phyloP scores from a whole-genome alignment of 2,113 vertebrate species.

The Sander lucioperca region DNA sequence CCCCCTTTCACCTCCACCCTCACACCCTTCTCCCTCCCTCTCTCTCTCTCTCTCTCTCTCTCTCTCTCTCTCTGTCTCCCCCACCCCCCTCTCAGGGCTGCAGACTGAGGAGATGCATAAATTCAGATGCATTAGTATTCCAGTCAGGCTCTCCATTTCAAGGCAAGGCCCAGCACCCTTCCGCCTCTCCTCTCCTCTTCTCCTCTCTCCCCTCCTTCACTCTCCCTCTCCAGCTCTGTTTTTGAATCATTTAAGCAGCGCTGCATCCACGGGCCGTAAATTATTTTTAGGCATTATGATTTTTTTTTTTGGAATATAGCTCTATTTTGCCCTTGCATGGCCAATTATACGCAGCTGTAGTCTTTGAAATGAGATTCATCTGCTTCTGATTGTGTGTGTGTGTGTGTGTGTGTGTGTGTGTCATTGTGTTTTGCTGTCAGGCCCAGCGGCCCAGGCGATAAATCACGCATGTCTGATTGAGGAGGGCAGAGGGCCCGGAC shows the following conservation, averaged over 20 bases:
- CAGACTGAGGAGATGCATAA: constrained; percentile 87
- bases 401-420: constrained; percentile 61
- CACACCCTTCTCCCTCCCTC: constrained; percentile 61
- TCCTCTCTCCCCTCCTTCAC: constrained; percentile 55
- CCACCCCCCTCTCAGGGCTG: constrained; percentile 81
- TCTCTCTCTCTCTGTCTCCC: constrained; percentile 60
- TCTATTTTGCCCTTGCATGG: constrained; percentile 57
- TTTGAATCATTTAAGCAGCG: constrained; percentile 77
- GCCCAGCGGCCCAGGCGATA: constrained; percentile 78
- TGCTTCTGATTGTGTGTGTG: constrained; percentile 74
- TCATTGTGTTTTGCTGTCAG: constrained; percentile 82
- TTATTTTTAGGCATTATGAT: constrained; percentile 65
- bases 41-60: constrained; percentile 35
- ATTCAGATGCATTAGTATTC: constrained; percentile 88
- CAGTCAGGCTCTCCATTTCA: constrained; percentile 86
- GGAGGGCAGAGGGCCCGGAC: constrained; percentile 81
- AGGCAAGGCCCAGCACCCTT: constrained; percentile 84
- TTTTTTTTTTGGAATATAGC: constrained; percentile 44
- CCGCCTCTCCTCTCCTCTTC: constrained; percentile 65
- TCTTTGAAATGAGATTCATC: constrained; percentile 82
- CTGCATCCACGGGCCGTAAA: constrained; percentile 59
- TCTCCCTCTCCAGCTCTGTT: constrained; percentile 73
- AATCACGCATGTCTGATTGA: constrained; percentile 84
- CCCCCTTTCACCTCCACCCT: constrained; percentile 75
- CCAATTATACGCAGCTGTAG: constrained; percentile 79